Conservation (phyloP, 2,113 vertebrate species). For the Silurus glanis region DNA sequence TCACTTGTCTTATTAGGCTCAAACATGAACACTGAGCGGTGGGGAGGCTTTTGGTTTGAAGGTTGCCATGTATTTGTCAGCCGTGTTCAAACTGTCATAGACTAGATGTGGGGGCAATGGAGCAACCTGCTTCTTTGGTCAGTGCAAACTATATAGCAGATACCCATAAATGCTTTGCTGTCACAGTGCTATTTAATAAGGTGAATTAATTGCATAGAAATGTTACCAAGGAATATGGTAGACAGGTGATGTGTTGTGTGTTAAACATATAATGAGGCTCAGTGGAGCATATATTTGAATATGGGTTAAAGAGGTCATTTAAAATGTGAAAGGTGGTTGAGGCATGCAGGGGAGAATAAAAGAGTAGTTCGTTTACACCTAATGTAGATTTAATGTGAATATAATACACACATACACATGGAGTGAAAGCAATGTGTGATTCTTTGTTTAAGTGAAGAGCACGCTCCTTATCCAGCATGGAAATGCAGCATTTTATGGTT, state of each 20-base stretch:
- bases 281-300: conserved; percentile 13
- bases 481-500: conserved; percentile 18
- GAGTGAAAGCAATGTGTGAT: neutral
- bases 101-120: neutral
- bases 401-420: neutral
- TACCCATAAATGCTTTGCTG: conserved; percentile 3
- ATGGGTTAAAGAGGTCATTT: conserved; percentile 31
- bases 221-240: conserved; percentile 7
- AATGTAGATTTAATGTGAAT: conserved; percentile 10
- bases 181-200: conserved; percentile 34
- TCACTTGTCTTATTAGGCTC: conserved; percentile 45
- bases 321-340: conserved; percentile 24
- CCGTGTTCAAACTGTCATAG: conserved; percentile 46
- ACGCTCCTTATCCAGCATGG: conserved; percentile 14
- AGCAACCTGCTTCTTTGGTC: conserved; percentile 2
- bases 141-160: neutral
- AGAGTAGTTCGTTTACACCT: neutral
- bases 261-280: conserved; percentile 14
- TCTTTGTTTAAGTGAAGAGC: conserved; percentile 33
- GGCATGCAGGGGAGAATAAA: neutral
- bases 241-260: conserved; percentile 18
- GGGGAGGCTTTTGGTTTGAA: conserved; percentile 39
- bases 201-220: conserved; percentile 10
- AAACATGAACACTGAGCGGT: conserved; percentile 26
- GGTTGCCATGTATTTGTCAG: conserved; percentile 50